Evolutionary conservation across 2,113 vertebrate genomes (phyloP), one percentile per base, ranked within the genome.

Genomic region (Pampusana beccarii): DNA sequence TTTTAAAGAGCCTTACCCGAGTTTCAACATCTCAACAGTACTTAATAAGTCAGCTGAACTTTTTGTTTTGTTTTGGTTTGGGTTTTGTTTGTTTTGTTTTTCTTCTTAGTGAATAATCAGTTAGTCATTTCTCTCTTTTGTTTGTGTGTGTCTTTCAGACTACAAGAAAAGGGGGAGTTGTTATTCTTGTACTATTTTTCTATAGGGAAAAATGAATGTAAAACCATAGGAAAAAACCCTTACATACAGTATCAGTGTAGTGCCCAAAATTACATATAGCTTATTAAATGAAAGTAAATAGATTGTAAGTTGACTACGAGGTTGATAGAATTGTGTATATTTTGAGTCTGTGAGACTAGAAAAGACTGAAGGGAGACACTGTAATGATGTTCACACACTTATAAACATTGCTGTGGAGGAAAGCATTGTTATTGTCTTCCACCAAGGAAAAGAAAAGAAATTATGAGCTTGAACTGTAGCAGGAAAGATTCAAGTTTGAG

Each of bases 21-120:
- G 21, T 88, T 94, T 88, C 58, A 58, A 28, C 54, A 86, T 86
- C 36, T 69, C 46, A 75, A 38, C 28, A 77, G 36, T 62, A 80
- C 36, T 64, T 80, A 91, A 65, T 91, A 58, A 75, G 42, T 81
- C 69, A 81, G 50, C 7, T 69, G 61, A 96, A 81, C 8, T 67
- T 51, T 3, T 14, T 42, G 42, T 5, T 5, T 16, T 42, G 14
- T 42, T 42, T 42, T 42, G 5, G 12, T 42, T 42, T 14, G n/a
- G 15, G 42, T 42, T 42, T 42, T 16, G 14, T 42, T 42, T 42
- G 40, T 42, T 42, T 14, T 42, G 9, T 38, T n/a, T 31, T 29
- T n/a, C 21, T 51, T 25, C 36, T 80, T 21, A 2, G 13, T 65
- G n/a, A 93, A 85, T 73, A 87, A 50, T 50, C 54, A 42, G 10